Conservation (phyloP, 2,888 invertebrate species). For the Drosophila paranaensis region DNA sequence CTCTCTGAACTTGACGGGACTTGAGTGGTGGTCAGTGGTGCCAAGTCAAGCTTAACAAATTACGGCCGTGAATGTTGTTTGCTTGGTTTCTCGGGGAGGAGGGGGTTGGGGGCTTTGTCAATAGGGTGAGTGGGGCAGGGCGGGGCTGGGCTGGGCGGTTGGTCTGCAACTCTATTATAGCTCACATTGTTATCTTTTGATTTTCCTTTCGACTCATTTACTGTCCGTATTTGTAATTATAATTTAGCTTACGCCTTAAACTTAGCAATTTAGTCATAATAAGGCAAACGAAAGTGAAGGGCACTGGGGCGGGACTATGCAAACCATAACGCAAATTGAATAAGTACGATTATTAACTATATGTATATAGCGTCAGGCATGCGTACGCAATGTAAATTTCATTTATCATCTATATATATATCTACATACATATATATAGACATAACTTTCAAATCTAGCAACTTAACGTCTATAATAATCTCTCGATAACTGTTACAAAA, state of each 20-base stretch:
- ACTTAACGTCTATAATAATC: slow-evolving; percentile 67
- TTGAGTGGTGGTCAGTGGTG: slow-evolving; percentile 24
- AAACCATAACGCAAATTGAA: slow-evolving; percentile 64
- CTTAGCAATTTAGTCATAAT: slow-evolving; percentile 73
- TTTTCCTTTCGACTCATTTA: slow-evolving; percentile 42
- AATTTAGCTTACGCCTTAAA: slow-evolving; percentile 63
- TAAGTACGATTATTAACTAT: slow-evolving; percentile 50
- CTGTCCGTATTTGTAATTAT: slow-evolving; percentile 55
- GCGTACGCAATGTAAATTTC: slow-evolving; percentile 59
- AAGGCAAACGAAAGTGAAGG: slow-evolving; percentile 83
- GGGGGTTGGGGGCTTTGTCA: slow-evolving; percentile 12
- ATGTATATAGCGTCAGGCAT: slow-evolving; percentile 22
- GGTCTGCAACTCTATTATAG: slow-evolving; percentile 47
- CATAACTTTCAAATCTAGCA: slow-evolving; percentile 66
- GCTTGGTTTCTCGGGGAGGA: neutral
- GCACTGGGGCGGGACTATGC: slow-evolving; percentile 77
- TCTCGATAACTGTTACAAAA: slow-evolving; percentile 54
- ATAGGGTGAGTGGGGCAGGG: slow-evolving; percentile 10
- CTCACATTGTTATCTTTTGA: slow-evolving; percentile 16
- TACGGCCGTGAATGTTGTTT: slow-evolving; percentile 49
- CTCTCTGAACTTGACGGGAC: slow-evolving; percentile 45
- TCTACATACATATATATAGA: neutral
- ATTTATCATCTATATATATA: slow-evolving; percentile 46
- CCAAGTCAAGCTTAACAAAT: slow-evolving; percentile 67
- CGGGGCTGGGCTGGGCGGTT: slow-evolving; percentile 14